phyloP scores from a whole-genome alignment of 2,113 vertebrate genomes.

The Vicugna pacos region DNA sequence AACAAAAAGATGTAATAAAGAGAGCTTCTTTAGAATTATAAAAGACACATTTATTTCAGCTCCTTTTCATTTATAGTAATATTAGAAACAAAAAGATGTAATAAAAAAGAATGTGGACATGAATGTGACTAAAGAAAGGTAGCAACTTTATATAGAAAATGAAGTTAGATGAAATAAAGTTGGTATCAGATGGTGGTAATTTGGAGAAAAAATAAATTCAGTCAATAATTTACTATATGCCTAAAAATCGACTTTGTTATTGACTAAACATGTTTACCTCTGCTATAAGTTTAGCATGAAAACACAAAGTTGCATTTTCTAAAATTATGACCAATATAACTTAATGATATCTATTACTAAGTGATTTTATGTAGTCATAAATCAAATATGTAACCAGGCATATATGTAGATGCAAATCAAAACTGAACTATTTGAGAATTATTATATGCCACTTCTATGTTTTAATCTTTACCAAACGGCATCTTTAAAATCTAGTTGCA shows the following conservation, averaged over 20 bases:
- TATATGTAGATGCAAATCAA: not conserved
- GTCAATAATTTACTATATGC: not conserved
- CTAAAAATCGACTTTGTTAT: not conserved
- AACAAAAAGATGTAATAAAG: not conserved
- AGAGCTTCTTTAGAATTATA: not conserved
- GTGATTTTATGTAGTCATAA: not conserved
- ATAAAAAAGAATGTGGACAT: not conserved
- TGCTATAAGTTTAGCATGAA: not conserved
- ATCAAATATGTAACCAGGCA: not conserved
- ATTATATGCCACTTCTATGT: not conserved
- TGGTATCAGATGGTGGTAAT: not conserved
- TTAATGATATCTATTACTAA: not conserved
- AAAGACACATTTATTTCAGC: not conserved
- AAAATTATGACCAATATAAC: not conserved
- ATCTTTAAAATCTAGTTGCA: not conserved
- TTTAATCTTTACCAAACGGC: not conserved
- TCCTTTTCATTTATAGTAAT: not conserved
- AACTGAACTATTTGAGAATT: not conserved
- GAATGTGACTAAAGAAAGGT: not conserved
- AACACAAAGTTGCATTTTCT: not conserved
- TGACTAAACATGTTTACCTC: not conserved
- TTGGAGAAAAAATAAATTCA: not conserved
- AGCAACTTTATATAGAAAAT: not conserved
- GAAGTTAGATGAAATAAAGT: not conserved
- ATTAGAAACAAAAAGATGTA: not conserved